Evolutionary conservation across 1,140 invertebrate genomes (phyloP).

Genomic region (Wasmannia auropunctata): DNA sequence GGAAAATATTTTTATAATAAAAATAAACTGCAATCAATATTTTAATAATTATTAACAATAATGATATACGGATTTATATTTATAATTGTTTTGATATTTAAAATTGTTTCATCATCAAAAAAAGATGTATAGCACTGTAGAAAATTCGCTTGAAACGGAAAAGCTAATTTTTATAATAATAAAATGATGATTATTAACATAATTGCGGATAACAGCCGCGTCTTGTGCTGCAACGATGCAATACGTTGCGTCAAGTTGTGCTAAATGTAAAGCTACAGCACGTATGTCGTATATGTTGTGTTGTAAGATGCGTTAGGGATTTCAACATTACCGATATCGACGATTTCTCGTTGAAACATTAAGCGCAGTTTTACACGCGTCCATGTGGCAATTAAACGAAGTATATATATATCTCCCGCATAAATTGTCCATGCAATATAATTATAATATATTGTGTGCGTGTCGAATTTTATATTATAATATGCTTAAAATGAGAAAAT

Average conservation of each 20-base stretch:
- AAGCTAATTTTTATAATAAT: not conserved
- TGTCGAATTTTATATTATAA: not conserved
- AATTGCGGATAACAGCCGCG: not conserved
- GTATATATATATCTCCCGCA: not conserved
- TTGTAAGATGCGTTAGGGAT: constrained; percentile 12
- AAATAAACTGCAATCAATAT: not conserved
- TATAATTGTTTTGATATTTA: not conserved
- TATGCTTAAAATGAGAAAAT: not conserved
- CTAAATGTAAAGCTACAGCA: constrained; percentile 10
- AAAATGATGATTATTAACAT: constrained; percentile 13
- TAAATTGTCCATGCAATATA: not conserved
- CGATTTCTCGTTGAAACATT: not conserved
- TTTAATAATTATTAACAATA: not conserved
- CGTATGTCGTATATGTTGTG: not conserved
- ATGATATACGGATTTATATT: not conserved
- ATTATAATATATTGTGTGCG: not conserved
- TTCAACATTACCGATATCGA: constrained; percentile 21
- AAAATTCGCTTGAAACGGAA: not conserved
- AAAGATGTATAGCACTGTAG: not conserved
- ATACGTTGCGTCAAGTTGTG: constrained; percentile 6
- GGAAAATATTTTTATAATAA: not conserved
- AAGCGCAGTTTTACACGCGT: not conserved
- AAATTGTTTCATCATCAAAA: not conserved
- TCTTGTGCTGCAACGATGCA: not conserved
- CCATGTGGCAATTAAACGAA: not conserved